A percentile compares a stretch with the other conserved stretches of the same genome.
phyloP scores from a whole-genome alignment of 2,113 vertebrate species.

The Neopipo cinnamomea region DNA sequence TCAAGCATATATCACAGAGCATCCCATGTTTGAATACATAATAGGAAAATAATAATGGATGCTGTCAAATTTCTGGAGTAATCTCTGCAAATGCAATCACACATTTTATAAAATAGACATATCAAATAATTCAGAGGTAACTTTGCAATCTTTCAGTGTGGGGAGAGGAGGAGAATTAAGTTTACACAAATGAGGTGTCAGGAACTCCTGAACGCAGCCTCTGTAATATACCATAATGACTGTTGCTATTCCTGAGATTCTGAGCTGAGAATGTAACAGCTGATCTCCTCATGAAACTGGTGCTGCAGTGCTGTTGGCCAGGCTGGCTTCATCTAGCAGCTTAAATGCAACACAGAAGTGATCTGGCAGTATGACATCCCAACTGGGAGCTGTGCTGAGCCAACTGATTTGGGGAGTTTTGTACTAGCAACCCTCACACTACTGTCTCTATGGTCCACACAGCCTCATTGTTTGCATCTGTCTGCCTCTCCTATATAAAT shows the following conservation, averaged over 20 bases:
- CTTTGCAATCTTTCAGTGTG: background rate
- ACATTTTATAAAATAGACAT: background rate
- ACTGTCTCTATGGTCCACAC: background rate
- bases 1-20: background rate
- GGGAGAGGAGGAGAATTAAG: background rate
- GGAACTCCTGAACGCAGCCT: background rate
- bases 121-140: constrained; percentile 18
- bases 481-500: background rate
- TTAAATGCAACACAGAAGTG: background rate
- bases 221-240: background rate
- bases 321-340: background rate
- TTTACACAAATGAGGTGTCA: background rate
- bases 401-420: background rate
- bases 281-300: background rate
- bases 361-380: background rate
- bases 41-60: constrained; percentile 11
- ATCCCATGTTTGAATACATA: background rate
- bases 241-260: background rate
- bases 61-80: constrained; percentile 7
- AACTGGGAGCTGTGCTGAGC: background rate
- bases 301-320: background rate
- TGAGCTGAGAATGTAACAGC: background rate
- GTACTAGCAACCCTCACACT: background rate
- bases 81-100: background rate
- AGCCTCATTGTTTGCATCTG: background rate